Evolutionary conservation across 2,797 vertebrate genomes (phyloP), one percentile per base, ranked within the genome.

Genomic region (Lophura swinhoii): DNA sequence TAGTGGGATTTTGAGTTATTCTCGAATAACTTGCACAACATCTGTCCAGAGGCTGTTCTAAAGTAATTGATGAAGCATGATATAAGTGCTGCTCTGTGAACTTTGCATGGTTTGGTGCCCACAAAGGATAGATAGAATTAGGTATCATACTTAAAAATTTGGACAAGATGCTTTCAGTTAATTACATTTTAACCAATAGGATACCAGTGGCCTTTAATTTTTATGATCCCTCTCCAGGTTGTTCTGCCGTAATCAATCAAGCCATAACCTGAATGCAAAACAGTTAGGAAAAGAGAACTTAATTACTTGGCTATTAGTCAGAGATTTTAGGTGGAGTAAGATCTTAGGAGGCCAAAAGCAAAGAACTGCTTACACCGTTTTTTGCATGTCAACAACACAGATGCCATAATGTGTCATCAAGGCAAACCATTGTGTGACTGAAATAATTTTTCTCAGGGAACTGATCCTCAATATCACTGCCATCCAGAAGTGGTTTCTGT

Each of bases 391-490:
- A 80, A 4, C 2, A 60, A 22, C 44, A 66, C 20, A n/a, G 37
- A 74, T 23, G 29, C 29, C 43, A 28, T 2, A 7, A 5, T 4
- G 5, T 9, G 14, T 37, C 13, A 41, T 4, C 31, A 43, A 6
- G 31, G 14, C n/a, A 84, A 31, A 9, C 20, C 58, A 39, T 9
- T 0, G 1, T 1, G 3, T 39, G 15, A 14, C 5, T 8, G 37
- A 35, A 62, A 6, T 16, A 9, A 21, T 85, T 69, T 74, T 71
- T 20, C 18, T 59, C 5, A 37, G 28, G 28, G 7, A 80, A 28
- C 3, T 12, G 7, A 53, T 41, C 7, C 22, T 77, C 29, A 60
- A 5, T 41, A n/a, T 48, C 0, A 0, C 12, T 67, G 29, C 35
- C 21, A 74, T 56, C 46, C 41, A 58, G n/a, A 53, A 26, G 26